These are phyloP conservation scores for Noctua comes DNA, from an alignment of 2,888 invertebrate species.

Conservation along the genomic window DNA sequence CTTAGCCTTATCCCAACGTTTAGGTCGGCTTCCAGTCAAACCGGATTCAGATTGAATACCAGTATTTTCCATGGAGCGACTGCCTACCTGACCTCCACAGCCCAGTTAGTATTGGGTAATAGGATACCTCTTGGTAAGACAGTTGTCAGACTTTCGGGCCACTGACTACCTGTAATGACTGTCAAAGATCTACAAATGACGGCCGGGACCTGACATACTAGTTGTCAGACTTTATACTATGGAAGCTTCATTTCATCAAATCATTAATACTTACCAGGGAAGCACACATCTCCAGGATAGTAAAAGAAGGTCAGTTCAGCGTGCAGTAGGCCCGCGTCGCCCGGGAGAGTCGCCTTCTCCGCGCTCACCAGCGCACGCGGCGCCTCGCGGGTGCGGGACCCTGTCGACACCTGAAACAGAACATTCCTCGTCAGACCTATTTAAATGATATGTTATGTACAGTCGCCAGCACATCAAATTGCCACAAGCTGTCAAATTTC, in stretches of 20 bases:
- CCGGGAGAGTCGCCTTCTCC: slow-evolving; percentile 95
- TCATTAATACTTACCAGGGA: slow-evolving; percentile 95
- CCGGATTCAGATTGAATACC: not conserved
- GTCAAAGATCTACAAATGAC: too few relatives aligned
- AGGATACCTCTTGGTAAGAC: too few relatives aligned
- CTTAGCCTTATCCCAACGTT: not conserved
- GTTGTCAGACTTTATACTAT: too few relatives aligned
- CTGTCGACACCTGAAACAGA: slow-evolving; percentile 83
- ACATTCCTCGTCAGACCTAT: not conserved
- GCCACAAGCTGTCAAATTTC: too few relatives aligned
- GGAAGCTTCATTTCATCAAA: too few relatives aligned
- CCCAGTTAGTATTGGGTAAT: too few relatives aligned
- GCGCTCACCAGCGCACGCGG: slow-evolving; percentile 89
- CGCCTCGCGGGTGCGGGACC: slow-evolving; percentile 81
- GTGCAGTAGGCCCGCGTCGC: slow-evolving; percentile 97
- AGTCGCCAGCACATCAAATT: too few relatives aligned
- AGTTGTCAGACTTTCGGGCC: too few relatives aligned
- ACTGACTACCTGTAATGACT: too few relatives aligned
- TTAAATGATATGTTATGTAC: too few relatives aligned
- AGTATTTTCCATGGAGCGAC: not conserved
- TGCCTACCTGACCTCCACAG: too few relatives aligned
- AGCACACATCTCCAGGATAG: slow-evolving; percentile 97
- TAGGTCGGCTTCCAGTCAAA: not conserved
- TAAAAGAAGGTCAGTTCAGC: slow-evolving; percentile 99
- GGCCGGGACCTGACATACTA: too few relatives aligned